Evolutionary conservation across 2,113 vertebrate genomes (phyloP).

Genomic region (Casuarius casuarius): DNA sequence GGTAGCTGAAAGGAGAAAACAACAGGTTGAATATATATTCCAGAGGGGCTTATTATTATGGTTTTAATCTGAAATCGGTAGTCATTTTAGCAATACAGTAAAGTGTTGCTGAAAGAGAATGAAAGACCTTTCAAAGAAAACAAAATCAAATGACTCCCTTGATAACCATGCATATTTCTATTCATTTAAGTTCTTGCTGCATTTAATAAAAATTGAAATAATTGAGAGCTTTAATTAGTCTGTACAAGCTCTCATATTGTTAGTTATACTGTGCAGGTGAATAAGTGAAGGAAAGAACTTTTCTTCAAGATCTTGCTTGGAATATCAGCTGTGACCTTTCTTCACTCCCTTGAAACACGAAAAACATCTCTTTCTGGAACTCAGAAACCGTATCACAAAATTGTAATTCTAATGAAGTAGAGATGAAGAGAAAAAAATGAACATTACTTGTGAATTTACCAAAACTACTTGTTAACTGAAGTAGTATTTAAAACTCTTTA

Average conservation of each 20-base stretch:
- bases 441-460: not conserved
- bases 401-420: not conserved
- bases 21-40: not conserved
- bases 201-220: not conserved
- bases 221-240: not conserved
- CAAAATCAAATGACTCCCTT: not conserved
- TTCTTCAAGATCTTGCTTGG: not conserved
- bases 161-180: not conserved
- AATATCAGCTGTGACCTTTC: not conserved
- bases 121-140: not conserved
- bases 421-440: no score
- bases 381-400: not conserved
- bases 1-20: not conserved
- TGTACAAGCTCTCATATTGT: not conserved
- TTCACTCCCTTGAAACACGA: not conserved
- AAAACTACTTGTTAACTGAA: not conserved
- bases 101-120: not conserved
- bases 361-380: not conserved
- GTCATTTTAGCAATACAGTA: not conserved
- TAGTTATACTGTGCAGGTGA: not conserved
- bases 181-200: not conserved
- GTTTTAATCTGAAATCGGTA: not conserved
- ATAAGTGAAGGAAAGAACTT: not conserved
- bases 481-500: not conserved
- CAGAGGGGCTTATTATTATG: fast-evolving